Conservation (phyloP, 2,113 vertebrate species). For the Morphnarchus princeps region DNA sequence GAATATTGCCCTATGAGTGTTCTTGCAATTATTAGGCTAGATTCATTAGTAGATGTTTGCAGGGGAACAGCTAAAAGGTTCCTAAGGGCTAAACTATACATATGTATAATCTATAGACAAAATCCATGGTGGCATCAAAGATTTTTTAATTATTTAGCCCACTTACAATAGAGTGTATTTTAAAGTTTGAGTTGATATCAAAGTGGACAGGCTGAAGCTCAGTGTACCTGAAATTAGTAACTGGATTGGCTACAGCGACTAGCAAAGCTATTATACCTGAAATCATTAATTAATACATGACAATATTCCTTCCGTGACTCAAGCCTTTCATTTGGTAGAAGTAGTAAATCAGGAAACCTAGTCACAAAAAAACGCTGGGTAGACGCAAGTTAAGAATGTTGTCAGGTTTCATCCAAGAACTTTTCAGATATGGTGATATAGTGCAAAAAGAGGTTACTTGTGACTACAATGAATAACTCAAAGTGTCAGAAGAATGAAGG, state of each 20-base stretch:
- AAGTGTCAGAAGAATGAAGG: neutral
- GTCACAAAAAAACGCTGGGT: neutral
- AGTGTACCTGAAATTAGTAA: neutral
- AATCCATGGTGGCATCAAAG: neutral
- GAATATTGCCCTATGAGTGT: neutral
- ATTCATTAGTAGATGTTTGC: neutral
- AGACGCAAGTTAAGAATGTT: neutral
- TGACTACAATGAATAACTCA: neutral
- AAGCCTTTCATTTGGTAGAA: neutral
- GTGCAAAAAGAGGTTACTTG: neutral
- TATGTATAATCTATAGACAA: neutral
- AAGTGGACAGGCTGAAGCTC: neutral
- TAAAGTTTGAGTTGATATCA: neutral
- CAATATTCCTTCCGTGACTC: neutral
- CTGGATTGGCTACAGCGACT: neutral
- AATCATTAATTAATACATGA: neutral
- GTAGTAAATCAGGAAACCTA: neutral
- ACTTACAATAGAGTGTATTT: neutral
- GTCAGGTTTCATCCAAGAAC: neutral
- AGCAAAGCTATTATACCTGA: neutral
- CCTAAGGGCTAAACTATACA: neutral
- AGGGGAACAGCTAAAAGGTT: neutral
- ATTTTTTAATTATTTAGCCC: neutral
- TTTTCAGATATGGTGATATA: neutral
- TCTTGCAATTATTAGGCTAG: neutral